Base-by-base conservation (phyloP, 2,797 vertebrate genomes). In the Danio choprae region DNA sequence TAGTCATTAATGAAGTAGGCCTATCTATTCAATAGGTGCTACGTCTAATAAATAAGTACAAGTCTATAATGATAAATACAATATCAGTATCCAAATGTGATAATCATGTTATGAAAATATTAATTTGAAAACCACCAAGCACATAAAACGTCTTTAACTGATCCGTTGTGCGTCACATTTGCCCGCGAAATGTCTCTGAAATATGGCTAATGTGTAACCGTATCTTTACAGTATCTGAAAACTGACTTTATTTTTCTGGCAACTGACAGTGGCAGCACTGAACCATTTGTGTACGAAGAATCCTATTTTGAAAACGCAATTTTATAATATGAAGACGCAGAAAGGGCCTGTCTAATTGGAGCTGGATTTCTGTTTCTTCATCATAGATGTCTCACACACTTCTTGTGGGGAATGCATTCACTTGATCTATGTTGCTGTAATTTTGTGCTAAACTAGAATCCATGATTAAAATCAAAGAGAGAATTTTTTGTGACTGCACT, bases 401-500 rank as follows among this genome's bases (percentile, higher is more conserved):
- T 89, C 93, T 90, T 93, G 90, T 95, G 92, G 94, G 91, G 92
- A 91, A 87, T 87, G 91, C 92, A 92, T 94, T 93, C 92, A 88
- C 89, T 89, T 92, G 93, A 89, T 92, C 92, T 94, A 89, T 93
- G 93, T 95, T 93, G 90, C 93, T 95, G 94, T 95, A 94, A 93
- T 93, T 94, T 92, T 92, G 93, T 95, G 94, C 94, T 95, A 94
- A 92, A 92, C 67, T 91, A 84, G 2, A 92, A 82, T 87, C 84
- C 74, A 84, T 86, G 82, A 86, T 85, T 85, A 83, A 87, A 84
- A 83, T 85, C 77, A 80, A 80, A 84, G 65, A 80, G 59, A 91
- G 90, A 90, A 81, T 90, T 93, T 93, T 93, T 90, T 95, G 94
- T 95, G 93, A 93, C 89, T 92, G 93, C 94, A 95, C 94, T 94